A percentile compares a stretch with the other conserved stretches of the same genome.
Evolutionary conservation across 2,888 invertebrate genomes (phyloP).

Genomic region (Epsilonema sp.): DNA sequence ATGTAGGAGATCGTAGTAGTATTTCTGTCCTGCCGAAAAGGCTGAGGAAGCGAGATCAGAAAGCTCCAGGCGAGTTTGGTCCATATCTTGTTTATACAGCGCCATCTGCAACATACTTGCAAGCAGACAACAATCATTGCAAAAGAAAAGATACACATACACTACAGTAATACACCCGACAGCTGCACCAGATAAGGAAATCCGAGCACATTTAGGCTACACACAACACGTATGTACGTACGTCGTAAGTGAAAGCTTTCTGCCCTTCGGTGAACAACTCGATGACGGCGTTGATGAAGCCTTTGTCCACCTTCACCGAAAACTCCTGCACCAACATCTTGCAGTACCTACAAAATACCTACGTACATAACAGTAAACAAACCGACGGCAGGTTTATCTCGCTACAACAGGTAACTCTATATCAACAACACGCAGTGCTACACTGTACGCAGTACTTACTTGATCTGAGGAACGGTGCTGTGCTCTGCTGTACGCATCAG

Average conservation of each 20-base stretch:
- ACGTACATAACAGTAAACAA: too few species aligned
- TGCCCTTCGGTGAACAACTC: slow-evolving; percentile 44
- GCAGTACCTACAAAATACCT: slow-evolving; percentile 46
- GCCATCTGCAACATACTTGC: slow-evolving; percentile 45
- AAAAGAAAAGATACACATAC: background rate
- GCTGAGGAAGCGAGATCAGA: slow-evolving; percentile 54
- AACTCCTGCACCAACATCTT: slow-evolving; percentile 88
- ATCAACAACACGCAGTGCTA: too few species aligned
- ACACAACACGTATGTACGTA: too few species aligned
- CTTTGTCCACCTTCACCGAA: slow-evolving; percentile 77
- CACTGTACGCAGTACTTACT: slow-evolving; percentile 36
- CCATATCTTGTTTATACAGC: slow-evolving; percentile 50
- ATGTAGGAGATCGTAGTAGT: slow-evolving; percentile 86
- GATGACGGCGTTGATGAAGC: slow-evolving; percentile 64
- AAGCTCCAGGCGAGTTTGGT: slow-evolving; percentile 48
- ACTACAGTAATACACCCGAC: background rate
- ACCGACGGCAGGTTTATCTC: slow-evolving; percentile 31
- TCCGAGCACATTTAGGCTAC: too few species aligned
- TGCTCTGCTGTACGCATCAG: slow-evolving; percentile 73
- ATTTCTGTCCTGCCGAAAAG: slow-evolving; percentile 61
- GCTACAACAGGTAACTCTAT: background rate
- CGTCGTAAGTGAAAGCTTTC: background rate
- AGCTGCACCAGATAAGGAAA: too few species aligned
- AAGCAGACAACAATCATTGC: too few species aligned
- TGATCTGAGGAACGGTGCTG: slow-evolving; percentile 59